Evolutionary conservation across 2,113 vertebrate species (phyloP).

Genomic region (Tragelaphus strepsiceros): DNA sequence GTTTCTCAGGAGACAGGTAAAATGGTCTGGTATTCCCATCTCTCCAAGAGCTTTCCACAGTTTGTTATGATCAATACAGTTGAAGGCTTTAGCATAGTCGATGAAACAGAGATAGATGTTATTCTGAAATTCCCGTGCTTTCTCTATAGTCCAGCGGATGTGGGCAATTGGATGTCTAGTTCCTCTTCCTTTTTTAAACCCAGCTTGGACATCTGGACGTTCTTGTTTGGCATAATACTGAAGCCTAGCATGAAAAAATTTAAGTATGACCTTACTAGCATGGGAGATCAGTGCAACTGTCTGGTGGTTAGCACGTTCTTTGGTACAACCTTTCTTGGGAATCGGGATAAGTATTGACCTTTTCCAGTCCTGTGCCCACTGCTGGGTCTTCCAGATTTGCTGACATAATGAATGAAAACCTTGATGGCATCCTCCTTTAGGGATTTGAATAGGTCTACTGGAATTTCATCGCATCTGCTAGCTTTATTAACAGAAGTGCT

Average conservation of each 20-base stretch:
- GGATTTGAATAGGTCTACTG: background rate
- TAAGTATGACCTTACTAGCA: background rate
- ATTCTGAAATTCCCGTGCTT: background rate
- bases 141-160: background rate
- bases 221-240: background rate
- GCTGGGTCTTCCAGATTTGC: background rate
- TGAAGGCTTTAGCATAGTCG: background rate
- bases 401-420: background rate
- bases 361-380: background rate
- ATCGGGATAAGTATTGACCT: background rate
- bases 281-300: background rate
- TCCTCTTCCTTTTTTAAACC: background rate
- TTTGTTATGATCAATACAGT: background rate
- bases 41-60: background rate
- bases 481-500: background rate
- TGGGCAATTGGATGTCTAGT: background rate
- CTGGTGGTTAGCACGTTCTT: background rate
- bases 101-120: background rate
- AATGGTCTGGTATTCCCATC: background rate
- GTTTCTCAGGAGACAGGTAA: background rate
- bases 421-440: background rate
- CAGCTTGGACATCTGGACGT: background rate
- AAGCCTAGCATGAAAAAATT: background rate
- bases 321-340: background rate
- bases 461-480: background rate